Base-by-base conservation (phyloP, 1,140 invertebrate species). In the Leptestheria dahalacensis region DNA sequence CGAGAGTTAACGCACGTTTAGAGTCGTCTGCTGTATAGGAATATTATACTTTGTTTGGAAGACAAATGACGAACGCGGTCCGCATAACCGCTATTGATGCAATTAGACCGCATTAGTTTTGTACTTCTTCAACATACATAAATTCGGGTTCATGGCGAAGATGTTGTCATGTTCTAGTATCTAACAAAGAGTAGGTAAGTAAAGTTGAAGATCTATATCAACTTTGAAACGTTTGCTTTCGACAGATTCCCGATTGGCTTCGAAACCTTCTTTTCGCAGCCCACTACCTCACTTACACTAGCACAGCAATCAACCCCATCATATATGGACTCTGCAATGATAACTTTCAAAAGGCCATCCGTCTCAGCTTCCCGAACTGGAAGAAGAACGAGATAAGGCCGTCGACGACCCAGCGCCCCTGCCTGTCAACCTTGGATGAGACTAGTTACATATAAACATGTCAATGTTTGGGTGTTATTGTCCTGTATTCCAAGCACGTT, bases 281-380 rank as follows among this genome's bases (percentile, higher is more conserved):
- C 0, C 80, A 82, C 65, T 83, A 78, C 62, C 68, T 86, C 9
- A 80, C 85, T 61, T 81, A 82, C 49, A 62, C 79, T 3, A 85
- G 85, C 67, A 79, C 81, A 21, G 82, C 82, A 6, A 71, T 86
- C 49, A 86, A 86, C 70, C 85, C 85, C 0, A 68, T 86, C 1
- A 80, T 86, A 47, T 86, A 85, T 61, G 83, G 82, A 12, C 79
- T 82, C 29, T 84, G 78, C 10, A 86, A 85, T 64, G 75, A 79
- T 26, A 79, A 79, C 64, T 81, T 85, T 63, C 67, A 77, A 18
- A 76, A 75, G 59, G 82, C 82, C 48, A 81, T 82, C 66, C 70
- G 73, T 20, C 67, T 72, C 11, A 68, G 65, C 21, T 67, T 69
- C 55, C 60, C 65, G 2, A 23, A 12, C 12, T 65, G 64, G 48